Evolutionary conservation across 2,113 vertebrate genomes (phyloP), one percentile per base, ranked within the genome.

Genomic region (Pleuronectes platessa): DNA sequence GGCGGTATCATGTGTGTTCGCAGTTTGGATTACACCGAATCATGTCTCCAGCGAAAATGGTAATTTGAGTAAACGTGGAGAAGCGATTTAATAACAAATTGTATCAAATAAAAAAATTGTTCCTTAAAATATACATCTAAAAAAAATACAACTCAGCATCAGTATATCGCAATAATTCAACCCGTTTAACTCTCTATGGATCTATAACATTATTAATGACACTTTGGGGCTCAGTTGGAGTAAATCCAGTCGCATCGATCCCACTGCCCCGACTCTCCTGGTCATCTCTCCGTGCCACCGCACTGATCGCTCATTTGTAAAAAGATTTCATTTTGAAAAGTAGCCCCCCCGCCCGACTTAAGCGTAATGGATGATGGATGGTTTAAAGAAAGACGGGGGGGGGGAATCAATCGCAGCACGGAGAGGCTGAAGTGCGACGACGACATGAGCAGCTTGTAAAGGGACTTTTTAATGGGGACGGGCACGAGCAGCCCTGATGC

Each of bases 181-280:
- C 27, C 69, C 64, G 23, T 70, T 85, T 58, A 73, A 37, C 47
- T 74, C 63, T 68, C 2, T 73, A 58, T 54, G 37, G 79, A 83
- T 87, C 74, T 37, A 72, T 79, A 63, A 81, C 81, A 73, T 59
- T 13, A 79, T 62, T 73, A 77, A 82, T 76, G 78, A 78, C 84
- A 74, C 80, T 76, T 82, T 17, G 45, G 53, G 60, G 63, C 70
- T 78, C 58, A 62, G 81, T 59, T 61, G 51, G 74, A 75, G 31
- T 76, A 13, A 80, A 88, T 85, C 78, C 67, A 67, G 54, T 69
- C 17, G 37, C 61, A 90, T 84, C 67, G 84, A 90, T 87, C 67
- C 21, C 13, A 0, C 27, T 0, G 37, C 66, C 4, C 4, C 15
- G 42, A 21, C 62, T 73, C 71, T 60, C 70, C 58, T 73, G 71